Evolutionary conservation across 2,113 vertebrate species (phyloP), one percentile per base, ranked within the genome.

Genomic region (Lanius ludovicianus): DNA sequence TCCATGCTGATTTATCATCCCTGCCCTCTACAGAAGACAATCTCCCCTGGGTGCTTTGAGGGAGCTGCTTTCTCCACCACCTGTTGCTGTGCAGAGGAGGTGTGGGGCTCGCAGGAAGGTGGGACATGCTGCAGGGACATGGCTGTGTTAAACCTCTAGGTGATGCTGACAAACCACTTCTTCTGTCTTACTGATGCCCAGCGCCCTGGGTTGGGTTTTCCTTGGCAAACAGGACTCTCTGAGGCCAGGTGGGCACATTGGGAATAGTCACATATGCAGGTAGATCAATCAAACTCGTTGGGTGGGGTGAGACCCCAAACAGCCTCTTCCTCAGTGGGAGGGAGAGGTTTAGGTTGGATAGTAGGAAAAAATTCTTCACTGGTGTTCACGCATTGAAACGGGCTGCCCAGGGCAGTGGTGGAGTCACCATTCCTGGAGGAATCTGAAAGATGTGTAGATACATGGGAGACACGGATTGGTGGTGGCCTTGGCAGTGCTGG

Each of bases 141-240:
- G 11, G 22, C 19, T 25, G 35, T 23, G 31, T 30, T 52, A 28
- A 33, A 42, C 9, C 35, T 77, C 22, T n/a, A 16, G 28, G 28
- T n/a, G 42, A 64, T 49, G 46, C 18, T 78, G 76, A 65, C 69
- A 62, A 31, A 17, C 0, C 22, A 37, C 8, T 18, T 33, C 46
- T 52, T 37, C 55, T 67, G 30, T 23, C 18, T 39, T 18, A 13
- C 62, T 35, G 27, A 50, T 46, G 33, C 44, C 42, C 68, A 33
- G 62, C 0, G 0, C 47, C 3, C 0, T 3, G 2, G 2, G 2
- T 42, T 1, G 4, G 41, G 31, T n/a, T 67, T 73, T 33, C 37
- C 4, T 42, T 18, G 42, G 30, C 47, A 41, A 87, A 37, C 35
- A 67, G 47, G 28, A 3, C 13, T 35, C 35, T 31, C 37, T 46